These are phyloP conservation scores for Kryphioiulus occultus DNA, from an alignment of 2,888 invertebrate species.

Conservation along the genomic window DNA sequence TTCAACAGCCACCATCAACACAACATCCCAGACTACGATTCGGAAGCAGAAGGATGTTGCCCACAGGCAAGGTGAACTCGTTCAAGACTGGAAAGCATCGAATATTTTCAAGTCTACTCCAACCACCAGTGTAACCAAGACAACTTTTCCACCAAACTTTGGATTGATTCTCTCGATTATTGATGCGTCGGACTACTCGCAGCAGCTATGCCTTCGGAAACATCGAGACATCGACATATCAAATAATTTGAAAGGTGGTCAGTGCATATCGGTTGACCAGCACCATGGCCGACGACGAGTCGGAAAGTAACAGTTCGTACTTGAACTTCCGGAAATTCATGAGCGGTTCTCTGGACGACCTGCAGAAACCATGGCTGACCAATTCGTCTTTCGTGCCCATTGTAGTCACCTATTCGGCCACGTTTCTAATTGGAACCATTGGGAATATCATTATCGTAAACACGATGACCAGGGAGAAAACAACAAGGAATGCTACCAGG, in stretches of 20 bases:
- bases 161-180: neutral
- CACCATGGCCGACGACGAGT: neutral
- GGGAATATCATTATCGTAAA: slow-evolving; percentile 57
- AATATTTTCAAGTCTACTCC: neutral
- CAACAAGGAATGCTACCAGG: slow-evolving; percentile 53
- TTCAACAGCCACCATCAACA: neutral
- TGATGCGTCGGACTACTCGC: neutral
- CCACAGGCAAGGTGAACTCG: neutral
- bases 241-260: neutral
- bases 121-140: neutral
- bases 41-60: neutral
- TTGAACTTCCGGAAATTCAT: neutral
- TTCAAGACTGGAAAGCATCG: neutral
- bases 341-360: slow-evolving; percentile 52
- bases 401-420: slow-evolving; percentile 56
- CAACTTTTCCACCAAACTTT: neutral
- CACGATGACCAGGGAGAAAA: slow-evolving; percentile 55
- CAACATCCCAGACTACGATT: neutral
- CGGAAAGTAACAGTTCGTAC: neutral
- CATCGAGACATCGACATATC: neutral
- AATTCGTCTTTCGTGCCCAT: slow-evolving; percentile 56
- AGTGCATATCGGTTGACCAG: neutral
- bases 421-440: slow-evolving; percentile 56
- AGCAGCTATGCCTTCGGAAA: too few relatives aligned
- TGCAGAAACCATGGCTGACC: slow-evolving; percentile 56